These are phyloP conservation scores for Enteromius viviparus DNA, from an alignment of 2,797 vertebrate species.

Conservation along the genomic window DNA sequence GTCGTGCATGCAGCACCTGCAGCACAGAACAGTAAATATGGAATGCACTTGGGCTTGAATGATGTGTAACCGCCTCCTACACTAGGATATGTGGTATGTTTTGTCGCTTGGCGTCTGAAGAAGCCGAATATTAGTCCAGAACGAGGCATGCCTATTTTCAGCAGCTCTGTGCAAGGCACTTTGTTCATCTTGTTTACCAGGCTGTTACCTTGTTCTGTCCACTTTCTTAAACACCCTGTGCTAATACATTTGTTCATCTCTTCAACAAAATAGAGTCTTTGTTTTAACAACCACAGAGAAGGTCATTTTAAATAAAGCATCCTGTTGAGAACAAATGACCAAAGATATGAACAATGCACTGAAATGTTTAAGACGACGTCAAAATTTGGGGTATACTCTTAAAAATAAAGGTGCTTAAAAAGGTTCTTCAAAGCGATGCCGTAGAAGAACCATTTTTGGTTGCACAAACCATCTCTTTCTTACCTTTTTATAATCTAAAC, in stretches of 20 bases:
- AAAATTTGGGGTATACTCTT: background rate
- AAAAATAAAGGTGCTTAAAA: too few relatives aligned
- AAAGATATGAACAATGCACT: background rate
- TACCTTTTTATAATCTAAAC: too few relatives aligned
- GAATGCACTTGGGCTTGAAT: constrained; percentile 31
- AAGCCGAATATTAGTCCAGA: constrained; percentile 36
- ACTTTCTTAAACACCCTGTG: background rate
- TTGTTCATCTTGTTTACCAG: constrained; percentile 58
- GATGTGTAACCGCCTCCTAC: constrained; percentile 35
- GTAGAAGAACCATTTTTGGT: too few relatives aligned
- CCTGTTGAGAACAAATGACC: background rate
- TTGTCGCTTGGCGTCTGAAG: constrained; percentile 42
- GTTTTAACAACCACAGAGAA: background rate
- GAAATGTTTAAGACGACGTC: background rate
- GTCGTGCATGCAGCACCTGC: constrained; percentile 25
- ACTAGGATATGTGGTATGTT: constrained; percentile 35
- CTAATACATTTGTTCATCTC: constrained; percentile 14
- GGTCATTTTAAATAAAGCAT: background rate
- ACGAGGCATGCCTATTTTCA: constrained; percentile 45
- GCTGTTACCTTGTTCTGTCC: constrained; percentile 49
- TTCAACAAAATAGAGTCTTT: background rate
- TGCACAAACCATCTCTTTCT: too few relatives aligned
- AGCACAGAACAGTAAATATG: constrained; percentile 7
- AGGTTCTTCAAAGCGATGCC: too few relatives aligned
- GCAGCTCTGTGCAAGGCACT: constrained; percentile 62